Evolutionary conservation across 2,113 vertebrate species (phyloP).

Genomic region (Pseudois nayaur): DNA sequence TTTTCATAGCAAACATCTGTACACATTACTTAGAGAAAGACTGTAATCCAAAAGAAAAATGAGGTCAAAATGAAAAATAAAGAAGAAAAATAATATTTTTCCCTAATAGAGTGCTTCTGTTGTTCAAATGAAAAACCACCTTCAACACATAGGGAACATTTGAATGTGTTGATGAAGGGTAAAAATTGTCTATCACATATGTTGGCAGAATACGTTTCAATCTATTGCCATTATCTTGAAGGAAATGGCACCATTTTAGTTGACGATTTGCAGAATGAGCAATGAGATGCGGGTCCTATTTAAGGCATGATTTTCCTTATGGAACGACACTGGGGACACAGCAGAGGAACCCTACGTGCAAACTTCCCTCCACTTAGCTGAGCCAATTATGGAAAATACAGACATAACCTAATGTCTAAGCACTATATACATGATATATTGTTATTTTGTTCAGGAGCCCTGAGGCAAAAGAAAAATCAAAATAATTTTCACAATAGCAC

Average conservation of each 20-base stretch:
- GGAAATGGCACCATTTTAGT: conserved; percentile 42
- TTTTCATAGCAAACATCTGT: not conserved
- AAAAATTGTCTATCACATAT: conserved; percentile 58
- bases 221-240: conserved; percentile 59
- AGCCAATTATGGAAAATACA: conserved; percentile 67
- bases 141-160: conserved; percentile 32
- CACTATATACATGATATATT: conserved; percentile 55
- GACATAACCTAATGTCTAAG: conserved; percentile 49
- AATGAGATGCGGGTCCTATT: conserved; percentile 48
- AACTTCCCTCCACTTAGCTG: conserved; percentile 23
- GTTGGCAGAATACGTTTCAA: conserved; percentile 61
- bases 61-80: conserved; percentile 30
- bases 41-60: conserved; percentile 26
- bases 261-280: conserved; percentile 43
- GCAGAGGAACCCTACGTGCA: not conserved
- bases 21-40: conserved; percentile 36
- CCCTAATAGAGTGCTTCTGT: conserved; percentile 46
- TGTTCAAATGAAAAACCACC: conserved; percentile 56
- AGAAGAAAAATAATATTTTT: conserved; percentile 11
- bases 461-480: conserved; percentile 69
- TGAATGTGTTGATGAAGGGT: conserved; percentile 35
- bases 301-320: conserved; percentile 41
- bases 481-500: conserved; percentile 71
- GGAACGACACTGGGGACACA: conserved; percentile 16
- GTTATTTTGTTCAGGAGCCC: conserved; percentile 65